These are phyloP conservation scores for Leucopsar rothschildi DNA, from an alignment of 2,113 vertebrate species.

Conservation along the genomic window DNA sequence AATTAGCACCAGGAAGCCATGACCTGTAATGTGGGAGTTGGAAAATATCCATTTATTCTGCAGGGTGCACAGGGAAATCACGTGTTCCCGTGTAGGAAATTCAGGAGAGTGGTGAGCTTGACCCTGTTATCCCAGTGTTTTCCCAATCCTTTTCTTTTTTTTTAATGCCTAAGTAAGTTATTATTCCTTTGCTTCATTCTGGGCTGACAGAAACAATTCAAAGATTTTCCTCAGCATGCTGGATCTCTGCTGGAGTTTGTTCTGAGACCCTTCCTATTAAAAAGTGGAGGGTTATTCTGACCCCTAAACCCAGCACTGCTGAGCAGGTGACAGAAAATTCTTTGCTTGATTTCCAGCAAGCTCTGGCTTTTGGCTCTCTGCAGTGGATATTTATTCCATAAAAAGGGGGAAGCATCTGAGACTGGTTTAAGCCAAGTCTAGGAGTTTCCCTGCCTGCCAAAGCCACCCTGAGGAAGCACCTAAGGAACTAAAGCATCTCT, in stretches of 20 bases:
- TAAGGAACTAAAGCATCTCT: background rate
- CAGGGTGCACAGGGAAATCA: background rate
- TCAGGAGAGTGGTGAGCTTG: background rate
- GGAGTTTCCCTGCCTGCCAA: background rate
- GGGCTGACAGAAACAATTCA: background rate
- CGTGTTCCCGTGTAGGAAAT: background rate
- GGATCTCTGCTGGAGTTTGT: background rate
- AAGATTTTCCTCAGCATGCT: background rate
- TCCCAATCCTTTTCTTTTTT: background rate
- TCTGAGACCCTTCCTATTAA: background rate
- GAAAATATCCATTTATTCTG: background rate
- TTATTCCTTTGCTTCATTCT: background rate
- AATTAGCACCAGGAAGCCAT: background rate
- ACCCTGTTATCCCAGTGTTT: background rate
- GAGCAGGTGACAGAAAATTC: conserved; percentile 1
- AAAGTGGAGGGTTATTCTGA: background rate
- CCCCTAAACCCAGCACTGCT: background rate
- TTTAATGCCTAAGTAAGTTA: background rate
- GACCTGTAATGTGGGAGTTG: background rate
- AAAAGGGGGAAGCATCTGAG: background rate
- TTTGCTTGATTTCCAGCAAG: background rate
- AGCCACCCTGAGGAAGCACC: background rate
- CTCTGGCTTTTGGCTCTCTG: background rate
- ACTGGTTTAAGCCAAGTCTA: background rate
- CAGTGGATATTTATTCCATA: background rate